Evolutionary conservation across 2,888 invertebrate genomes (phyloP), one percentile per base, ranked within the genome.

Genomic region (Steinernema scapterisci): DNA sequence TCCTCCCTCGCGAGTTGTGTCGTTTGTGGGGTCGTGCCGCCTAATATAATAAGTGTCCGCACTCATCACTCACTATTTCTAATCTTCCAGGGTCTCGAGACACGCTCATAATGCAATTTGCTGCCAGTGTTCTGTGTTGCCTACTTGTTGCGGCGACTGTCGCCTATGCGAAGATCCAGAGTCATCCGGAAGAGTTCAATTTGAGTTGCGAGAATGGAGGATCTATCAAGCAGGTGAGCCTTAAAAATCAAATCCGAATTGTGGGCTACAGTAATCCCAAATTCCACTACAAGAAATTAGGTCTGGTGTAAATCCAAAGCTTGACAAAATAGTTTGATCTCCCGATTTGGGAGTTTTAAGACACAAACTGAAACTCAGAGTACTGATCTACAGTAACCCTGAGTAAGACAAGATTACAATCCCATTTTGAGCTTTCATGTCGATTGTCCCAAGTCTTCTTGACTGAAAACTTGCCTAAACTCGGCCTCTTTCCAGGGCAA

Each of bases 121-220:
- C 52, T 11, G 23, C 52, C 21, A 52, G 21, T 21, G 6, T 52
- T 23, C 21, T 52, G 23, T 21, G 19, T 23, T 52, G 52, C 11
- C 11, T 21, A 23, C 52, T 52, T 11, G 11, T 52, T 23, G 52
- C 52, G 21, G 3, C 38, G 38, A 5, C 23, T 3, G 52, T 19
- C 52, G 23, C 23, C 11, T 21, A 19, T 23, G 52, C 21, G 11
- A 52, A 52, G 23, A 52, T 52, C 23, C 52, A n/a, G 52, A 23
- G 11, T 11, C 52, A 52, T 2, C 21, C 19, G 11, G 52, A 52
- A 3, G 52, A 23, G 11, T 52, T 52, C 23, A 52, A 52, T 21
- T 23, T 52, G 52, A 52, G 52, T 23, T 81, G 81, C 71, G 77
- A 78, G 25, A 81, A 81, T 72, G 81, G 81, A 21, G 81, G 80